Evolutionary conservation across 92 coral and sea anemone species (phyloP).

Genomic region (Nematostella vectensis): DNA sequence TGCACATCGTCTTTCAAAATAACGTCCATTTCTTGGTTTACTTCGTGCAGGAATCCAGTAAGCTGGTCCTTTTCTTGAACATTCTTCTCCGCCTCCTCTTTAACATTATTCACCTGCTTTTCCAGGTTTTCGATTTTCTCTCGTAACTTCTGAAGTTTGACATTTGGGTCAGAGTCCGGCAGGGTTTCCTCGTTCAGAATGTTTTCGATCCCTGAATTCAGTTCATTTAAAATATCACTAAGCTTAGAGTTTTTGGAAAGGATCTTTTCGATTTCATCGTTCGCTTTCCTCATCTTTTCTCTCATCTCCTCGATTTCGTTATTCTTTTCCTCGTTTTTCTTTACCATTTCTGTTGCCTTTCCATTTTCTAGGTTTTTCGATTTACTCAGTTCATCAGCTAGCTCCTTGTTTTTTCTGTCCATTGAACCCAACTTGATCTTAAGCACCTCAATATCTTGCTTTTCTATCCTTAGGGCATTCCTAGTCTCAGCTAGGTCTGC

Average conservation of each 20-base stretch:
- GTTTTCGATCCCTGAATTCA: not conserved
- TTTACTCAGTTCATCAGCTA: slow-evolving; percentile 17
- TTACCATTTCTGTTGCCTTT: slow-evolving; percentile 14
- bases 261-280: slow-evolving; percentile 22
- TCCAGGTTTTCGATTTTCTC: slow-evolving; percentile 15
- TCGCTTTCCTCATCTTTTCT: slow-evolving; percentile 12
- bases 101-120: slow-evolving; percentile 17
- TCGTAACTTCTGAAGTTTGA: slow-evolving; percentile 16
- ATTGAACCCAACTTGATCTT: slow-evolving; percentile 23
- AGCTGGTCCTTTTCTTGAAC: slow-evolving; percentile 30
- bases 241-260: slow-evolving; percentile 5
- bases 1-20: slow-evolving; percentile 14
- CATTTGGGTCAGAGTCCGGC: not conserved
- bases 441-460: slow-evolving; percentile 32
- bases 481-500: slow-evolving; percentile 12
- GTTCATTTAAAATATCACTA: not conserved
- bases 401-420: slow-evolving; percentile 27
- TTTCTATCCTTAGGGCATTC: slow-evolving; percentile 10
- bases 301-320: slow-evolving; percentile 6
- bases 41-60: slow-evolving; percentile 6
- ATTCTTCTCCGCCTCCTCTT: slow-evolving; percentile 21
- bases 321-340: slow-evolving; percentile 7
- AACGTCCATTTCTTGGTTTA: slow-evolving; percentile 11
- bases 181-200: slow-evolving; percentile 18
- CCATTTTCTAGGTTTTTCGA: slow-evolving; percentile 15